phyloP scores from a whole-genome alignment of 2,113 vertebrate species.

The Alexandromys fortis region DNA sequence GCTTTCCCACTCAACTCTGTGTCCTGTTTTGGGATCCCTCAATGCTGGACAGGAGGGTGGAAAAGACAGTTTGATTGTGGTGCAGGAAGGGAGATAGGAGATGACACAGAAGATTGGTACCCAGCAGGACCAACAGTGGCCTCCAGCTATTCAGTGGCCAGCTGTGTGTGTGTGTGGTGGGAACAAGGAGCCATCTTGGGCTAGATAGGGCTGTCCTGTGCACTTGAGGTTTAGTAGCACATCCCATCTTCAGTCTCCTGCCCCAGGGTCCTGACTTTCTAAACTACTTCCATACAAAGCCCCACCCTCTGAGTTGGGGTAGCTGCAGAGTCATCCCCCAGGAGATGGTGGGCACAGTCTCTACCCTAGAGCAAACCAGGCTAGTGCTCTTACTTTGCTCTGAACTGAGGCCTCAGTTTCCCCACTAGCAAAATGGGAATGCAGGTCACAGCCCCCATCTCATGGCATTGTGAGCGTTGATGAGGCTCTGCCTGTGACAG shows the following conservation, averaged over 20 bases:
- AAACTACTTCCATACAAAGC: not conserved
- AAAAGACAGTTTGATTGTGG: not conserved
- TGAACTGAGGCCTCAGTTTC: not conserved
- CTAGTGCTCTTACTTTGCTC: not conserved
- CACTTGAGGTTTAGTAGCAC: not conserved
- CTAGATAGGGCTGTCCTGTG: not conserved
- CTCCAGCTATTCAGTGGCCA: not conserved
- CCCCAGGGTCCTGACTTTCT: not conserved
- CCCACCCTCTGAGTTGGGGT: not conserved
- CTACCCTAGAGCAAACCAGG: not conserved
- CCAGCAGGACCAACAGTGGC: not conserved
- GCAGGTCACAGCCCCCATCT: not conserved
- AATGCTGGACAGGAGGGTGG: not conserved
- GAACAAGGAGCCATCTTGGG: not conserved
- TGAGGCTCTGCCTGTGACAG: not conserved
- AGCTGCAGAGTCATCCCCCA: not conserved
- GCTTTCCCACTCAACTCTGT: not conserved
- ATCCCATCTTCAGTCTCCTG: not conserved
- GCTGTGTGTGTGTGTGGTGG: fast-evolving
- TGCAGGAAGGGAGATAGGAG: not conserved
- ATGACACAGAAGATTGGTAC: not conserved
- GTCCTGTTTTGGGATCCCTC: not conserved
- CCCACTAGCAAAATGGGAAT: not conserved
- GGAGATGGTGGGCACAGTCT: not conserved
- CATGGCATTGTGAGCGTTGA: not conserved